phyloP scores from a whole-genome alignment of 1,140 invertebrate species.

The Antheraea pernyi region DNA sequence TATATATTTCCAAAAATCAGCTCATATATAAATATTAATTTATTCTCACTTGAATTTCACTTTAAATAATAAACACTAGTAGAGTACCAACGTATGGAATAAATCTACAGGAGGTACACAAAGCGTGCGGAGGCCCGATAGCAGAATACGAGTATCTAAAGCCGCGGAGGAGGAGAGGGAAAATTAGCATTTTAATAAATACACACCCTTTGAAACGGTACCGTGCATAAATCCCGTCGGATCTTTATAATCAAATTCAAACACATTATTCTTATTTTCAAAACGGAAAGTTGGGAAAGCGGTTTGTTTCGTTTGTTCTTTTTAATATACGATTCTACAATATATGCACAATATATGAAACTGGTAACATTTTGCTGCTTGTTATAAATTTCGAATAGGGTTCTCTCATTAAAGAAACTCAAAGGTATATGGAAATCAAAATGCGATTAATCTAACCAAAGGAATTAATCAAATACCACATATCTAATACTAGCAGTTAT shows the following conservation, averaged over 20 bases:
- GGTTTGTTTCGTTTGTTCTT: conserved; percentile 23
- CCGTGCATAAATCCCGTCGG: conserved; percentile 68
- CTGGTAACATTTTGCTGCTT: not conserved
- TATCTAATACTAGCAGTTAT: too few species aligned
- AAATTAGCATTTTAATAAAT: conserved; percentile 80
- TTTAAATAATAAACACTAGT: conserved; percentile 44
- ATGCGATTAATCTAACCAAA: too few species aligned
- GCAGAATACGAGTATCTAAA: conserved; percentile 58
- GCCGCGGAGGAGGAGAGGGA: conserved; percentile 46
- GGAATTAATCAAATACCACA: too few species aligned
- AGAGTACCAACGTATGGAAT: conserved; percentile 57
- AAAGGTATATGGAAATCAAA: too few species aligned
- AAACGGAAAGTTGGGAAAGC: conserved; percentile 45
- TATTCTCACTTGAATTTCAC: not conserved
- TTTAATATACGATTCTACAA: conserved; percentile 2
- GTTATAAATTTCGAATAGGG: not conserved
- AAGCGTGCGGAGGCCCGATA: conserved; percentile 72
- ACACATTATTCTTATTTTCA: conserved; percentile 72
- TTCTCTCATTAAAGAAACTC: not conserved
- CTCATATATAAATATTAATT: not conserved
- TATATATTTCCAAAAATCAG: too few species aligned
- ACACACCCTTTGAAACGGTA: conserved; percentile 74
- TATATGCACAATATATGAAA: not conserved
- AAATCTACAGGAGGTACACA: conserved; percentile 74
- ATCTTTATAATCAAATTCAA: conserved; percentile 79